phyloP scores from a whole-genome alignment of 2,888 invertebrate genomes.

The Salpingus planirostris region DNA sequence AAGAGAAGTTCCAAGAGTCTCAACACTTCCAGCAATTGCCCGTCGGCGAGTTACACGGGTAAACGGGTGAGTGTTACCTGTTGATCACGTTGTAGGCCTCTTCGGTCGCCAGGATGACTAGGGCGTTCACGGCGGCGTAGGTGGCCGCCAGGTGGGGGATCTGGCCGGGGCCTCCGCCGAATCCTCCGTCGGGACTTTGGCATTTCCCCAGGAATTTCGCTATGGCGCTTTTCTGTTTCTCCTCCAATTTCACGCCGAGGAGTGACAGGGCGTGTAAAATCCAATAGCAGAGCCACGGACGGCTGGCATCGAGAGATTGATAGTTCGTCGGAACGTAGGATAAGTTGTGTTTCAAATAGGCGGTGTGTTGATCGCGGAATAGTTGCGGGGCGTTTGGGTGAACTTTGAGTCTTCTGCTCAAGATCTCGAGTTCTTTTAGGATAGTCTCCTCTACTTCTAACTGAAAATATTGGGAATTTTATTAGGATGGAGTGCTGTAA shows the following conservation, averaged over 20 bases:
- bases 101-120: slow-evolving; percentile 73
- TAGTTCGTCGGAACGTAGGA: slow-evolving; percentile 60
- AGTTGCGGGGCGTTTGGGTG: slow-evolving; percentile 53
- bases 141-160: slow-evolving; percentile 91
- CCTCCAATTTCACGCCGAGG: slow-evolving; percentile 54
- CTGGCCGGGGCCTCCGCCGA: slow-evolving; percentile 92
- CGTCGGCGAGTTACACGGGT: too few relatives aligned
- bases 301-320: slow-evolving; percentile 82
- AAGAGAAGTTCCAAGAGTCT: too few relatives aligned
- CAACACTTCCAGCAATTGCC: too few relatives aligned
- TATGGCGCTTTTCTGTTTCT: slow-evolving; percentile 47
- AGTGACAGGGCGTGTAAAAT: slow-evolving; percentile 83
- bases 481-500: too few relatives aligned
- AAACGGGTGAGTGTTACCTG: too few relatives aligned
- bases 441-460: slow-evolving; percentile 50
- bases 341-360: slow-evolving; percentile 60
- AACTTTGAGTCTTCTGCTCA: slow-evolving; percentile 42
- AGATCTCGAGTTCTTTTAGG: slow-evolving; percentile 45
- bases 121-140: slow-evolving; percentile 91
- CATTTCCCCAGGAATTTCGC: slow-evolving; percentile 57
- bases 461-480: slow-evolving; percentile 43
- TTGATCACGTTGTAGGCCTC: slow-evolving; percentile 84
- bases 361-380: slow-evolving; percentile 53
- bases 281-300: slow-evolving; percentile 98
- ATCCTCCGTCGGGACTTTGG: slow-evolving; percentile 76